These are phyloP conservation scores for Pyrrhosoma nymphula DNA, from an alignment of 2,888 invertebrate species.

Conservation along the genomic window DNA sequence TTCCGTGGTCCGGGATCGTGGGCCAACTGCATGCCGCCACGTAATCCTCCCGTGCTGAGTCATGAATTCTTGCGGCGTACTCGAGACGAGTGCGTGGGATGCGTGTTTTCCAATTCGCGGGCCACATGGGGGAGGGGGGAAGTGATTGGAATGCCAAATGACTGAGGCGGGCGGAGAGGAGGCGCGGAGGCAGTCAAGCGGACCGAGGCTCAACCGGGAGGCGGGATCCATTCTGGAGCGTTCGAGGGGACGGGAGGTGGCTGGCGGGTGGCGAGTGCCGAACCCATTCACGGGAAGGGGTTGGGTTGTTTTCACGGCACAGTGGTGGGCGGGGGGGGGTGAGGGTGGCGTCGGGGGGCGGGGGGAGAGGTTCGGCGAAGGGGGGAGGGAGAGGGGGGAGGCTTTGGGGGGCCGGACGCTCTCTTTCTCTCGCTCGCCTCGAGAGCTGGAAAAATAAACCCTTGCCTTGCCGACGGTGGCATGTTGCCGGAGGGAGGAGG, in stretches of 20 bases:
- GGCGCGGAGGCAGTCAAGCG: neutral
- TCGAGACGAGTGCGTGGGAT: neutral
- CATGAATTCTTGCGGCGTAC: too few relatives aligned
- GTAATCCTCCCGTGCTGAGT: too few relatives aligned
- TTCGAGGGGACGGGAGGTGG: neutral
- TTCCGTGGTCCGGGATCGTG: too few relatives aligned
- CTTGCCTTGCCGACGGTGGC: neutral
- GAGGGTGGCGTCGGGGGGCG: neutral
- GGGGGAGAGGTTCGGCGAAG: neutral
- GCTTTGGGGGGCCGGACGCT: too few relatives aligned
- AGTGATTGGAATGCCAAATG: constrained; percentile 9
- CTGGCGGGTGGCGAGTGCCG: neutral
- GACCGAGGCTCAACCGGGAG: neutral
- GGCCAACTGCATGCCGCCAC: too few relatives aligned
- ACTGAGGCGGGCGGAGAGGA: neutral
- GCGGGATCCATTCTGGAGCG: neutral
- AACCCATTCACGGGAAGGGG: too few relatives aligned
- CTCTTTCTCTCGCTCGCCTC: neutral
- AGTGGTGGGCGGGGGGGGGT: neutral
- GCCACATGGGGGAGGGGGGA: neutral
- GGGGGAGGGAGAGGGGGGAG: neutral
- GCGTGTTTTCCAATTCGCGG: neutral
- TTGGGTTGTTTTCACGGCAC: too few relatives aligned
- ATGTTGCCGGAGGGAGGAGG: too few relatives aligned
- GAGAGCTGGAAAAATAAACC: neutral